Percentiles rank a stretch among this genome's conserved stretches.
phyloP scores from a whole-genome alignment of 2,113 vertebrate species.

The Hypomesus transpacificus region DNA sequence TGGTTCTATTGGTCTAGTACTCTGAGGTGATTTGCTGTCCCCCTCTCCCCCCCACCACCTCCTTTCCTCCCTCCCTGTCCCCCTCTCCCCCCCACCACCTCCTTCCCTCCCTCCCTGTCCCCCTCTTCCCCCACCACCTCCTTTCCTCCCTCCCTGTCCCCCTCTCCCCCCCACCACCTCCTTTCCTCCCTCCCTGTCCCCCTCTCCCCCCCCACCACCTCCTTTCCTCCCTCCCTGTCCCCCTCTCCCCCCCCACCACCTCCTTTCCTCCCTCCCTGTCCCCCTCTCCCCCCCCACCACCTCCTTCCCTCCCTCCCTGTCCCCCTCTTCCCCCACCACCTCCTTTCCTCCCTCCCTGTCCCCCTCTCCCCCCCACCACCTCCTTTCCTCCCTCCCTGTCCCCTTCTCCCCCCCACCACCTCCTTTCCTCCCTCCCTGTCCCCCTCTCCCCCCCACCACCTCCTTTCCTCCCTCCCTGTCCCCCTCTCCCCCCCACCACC shows the following conservation, averaged over 20 bases:
- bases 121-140: background rate
- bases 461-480: background rate
- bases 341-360: background rate
- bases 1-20: slow-evolving; percentile 20
- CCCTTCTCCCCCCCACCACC: too few relatives aligned
- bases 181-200: background rate
- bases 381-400: background rate
- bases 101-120: background rate
- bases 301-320: fast-evolving
- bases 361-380: background rate
- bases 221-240: background rate
- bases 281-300: background rate
- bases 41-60: background rate
- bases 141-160: fast-evolving
- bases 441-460: background rate
- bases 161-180: too few relatives aligned
- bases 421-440: background rate
- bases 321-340: too few relatives aligned
- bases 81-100: too few relatives aligned
- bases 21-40: slow-evolving; percentile 16
- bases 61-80: background rate
- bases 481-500: background rate
- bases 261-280: background rate
- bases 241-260: too few relatives aligned
- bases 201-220: background rate